Percentiles rank a stretch among this genome's conserved stretches.
These are phyloP conservation scores for Spisula solida DNA, from an alignment of 2,888 invertebrate species.

Conservation along the genomic window DNA sequence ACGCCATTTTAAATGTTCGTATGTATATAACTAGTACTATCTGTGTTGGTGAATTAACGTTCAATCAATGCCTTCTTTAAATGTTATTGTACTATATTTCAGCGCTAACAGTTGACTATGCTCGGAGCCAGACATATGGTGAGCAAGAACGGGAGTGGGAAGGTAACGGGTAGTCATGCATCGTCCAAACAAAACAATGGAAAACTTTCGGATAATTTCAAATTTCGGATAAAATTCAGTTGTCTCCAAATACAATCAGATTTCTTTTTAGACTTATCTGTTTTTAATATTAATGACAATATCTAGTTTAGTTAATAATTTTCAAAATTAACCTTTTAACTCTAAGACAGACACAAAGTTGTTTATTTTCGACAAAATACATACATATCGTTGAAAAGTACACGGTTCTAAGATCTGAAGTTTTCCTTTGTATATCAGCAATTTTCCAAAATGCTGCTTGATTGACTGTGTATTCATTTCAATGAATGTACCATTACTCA, in stretches of 20 bases:
- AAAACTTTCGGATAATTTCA: slow-evolving; percentile 37
- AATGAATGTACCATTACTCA: too few relatives aligned
- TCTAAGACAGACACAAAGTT: too few relatives aligned
- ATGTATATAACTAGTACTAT: too few relatives aligned
- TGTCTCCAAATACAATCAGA: too few relatives aligned
- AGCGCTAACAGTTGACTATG: slow-evolving; percentile 64
- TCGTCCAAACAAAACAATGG: slow-evolving; percentile 43
- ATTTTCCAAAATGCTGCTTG: background rate
- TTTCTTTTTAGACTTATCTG: too few relatives aligned
- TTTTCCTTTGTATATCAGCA: slow-evolving; percentile 48
- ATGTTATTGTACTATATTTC: slow-evolving; percentile 35
- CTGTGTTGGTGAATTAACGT: too few relatives aligned
- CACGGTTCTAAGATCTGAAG: background rate
- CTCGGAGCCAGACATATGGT: slow-evolving; percentile 57
- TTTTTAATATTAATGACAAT: too few relatives aligned
- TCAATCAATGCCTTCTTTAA: background rate
- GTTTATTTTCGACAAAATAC: too few relatives aligned
- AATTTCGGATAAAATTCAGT: too few relatives aligned
- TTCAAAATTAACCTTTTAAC: background rate
- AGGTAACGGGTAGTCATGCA: slow-evolving; percentile 59
- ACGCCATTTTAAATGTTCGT: too few relatives aligned
- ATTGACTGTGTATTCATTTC: too few relatives aligned
- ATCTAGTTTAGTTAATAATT: background rate
- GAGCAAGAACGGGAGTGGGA: slow-evolving; percentile 53
- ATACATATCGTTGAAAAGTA: background rate